phyloP scores from a whole-genome alignment of 2,113 vertebrate genomes.

The Ammodytes dubius region DNA sequence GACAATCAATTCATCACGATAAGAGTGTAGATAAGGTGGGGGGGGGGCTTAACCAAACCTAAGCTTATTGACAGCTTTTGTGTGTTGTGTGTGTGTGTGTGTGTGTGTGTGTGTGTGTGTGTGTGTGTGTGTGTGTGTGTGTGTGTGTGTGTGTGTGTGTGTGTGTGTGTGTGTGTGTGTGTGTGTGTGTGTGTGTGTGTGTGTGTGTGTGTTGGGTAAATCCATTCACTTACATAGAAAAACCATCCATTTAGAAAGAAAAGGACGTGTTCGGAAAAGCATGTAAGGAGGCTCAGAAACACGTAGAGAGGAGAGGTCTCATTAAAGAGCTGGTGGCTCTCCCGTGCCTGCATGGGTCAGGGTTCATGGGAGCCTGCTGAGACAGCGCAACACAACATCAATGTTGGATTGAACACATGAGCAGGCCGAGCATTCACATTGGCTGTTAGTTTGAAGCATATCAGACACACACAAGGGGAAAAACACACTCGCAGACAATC shows the following conservation, averaged over 20 bases:
- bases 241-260: neutral
- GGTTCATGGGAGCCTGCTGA: constrained; percentile 9
- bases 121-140: too few relatives aligned
- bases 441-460: neutral
- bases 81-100: too few relatives aligned
- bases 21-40: neutral
- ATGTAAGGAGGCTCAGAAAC: neutral
- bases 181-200: too few relatives aligned
- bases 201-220: too few relatives aligned
- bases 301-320: neutral
- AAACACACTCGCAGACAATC: neutral
- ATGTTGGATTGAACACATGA: neutral
- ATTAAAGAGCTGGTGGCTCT: constrained; percentile 1
- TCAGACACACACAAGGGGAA: neutral
- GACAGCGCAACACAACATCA: neutral
- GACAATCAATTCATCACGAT: constrained; percentile 70
- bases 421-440: neutral
- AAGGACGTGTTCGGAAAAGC: neutral
- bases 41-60: constrained; percentile 17
- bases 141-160: too few relatives aligned
- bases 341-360: neutral
- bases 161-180: too few relatives aligned
- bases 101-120: too few relatives aligned
- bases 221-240: too few relatives aligned
- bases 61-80: constrained; percentile 31